A percentile compares a stretch with the other conserved stretches of the same genome.
phyloP scores from a whole-genome alignment of 2,797 vertebrate species.

The Aythya fuligula region DNA sequence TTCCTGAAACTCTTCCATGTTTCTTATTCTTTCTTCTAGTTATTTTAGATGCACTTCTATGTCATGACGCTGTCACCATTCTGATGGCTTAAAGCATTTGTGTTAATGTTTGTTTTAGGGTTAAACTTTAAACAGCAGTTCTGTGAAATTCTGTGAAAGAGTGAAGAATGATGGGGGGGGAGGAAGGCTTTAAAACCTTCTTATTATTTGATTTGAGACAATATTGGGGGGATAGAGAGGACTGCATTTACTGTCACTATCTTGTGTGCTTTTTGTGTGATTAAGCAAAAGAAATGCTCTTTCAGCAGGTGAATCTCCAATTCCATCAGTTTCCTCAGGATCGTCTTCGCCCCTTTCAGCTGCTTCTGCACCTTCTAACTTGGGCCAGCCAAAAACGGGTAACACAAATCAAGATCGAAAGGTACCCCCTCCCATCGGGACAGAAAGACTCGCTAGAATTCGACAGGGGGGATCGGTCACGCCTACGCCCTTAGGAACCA shows the following conservation, averaged over 20 bases:
- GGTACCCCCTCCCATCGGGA: constrained; percentile 96
- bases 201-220: neutral
- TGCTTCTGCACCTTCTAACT: constrained; percentile 85
- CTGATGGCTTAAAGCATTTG: constrained; percentile 59
- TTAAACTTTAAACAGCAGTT: neutral
- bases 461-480: constrained; percentile 94
- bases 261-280: constrained; percentile 51
- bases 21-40: constrained; percentile 55
- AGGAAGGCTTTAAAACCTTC: neutral
- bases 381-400: constrained; percentile 90
- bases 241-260: neutral
- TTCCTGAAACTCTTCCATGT: constrained; percentile 68
- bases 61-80: constrained; percentile 15
- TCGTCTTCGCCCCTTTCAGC: constrained; percentile 93
- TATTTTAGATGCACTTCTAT: neutral
- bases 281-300: constrained; percentile 80
- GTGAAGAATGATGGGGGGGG: neutral
- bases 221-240: neutral
- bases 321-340: constrained; percentile 92
- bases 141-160: neutral
- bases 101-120: constrained; percentile 10
- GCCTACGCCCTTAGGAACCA: constrained; percentile 91
- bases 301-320: constrained; percentile 93
- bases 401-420: constrained; percentile 89
- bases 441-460: constrained; percentile 93